A percentile compares a stretch with the other conserved stretches of the same genome.
Evolutionary conservation across 2,113 vertebrate genomes (phyloP).

Genomic region (Coreoperca whiteheadi): DNA sequence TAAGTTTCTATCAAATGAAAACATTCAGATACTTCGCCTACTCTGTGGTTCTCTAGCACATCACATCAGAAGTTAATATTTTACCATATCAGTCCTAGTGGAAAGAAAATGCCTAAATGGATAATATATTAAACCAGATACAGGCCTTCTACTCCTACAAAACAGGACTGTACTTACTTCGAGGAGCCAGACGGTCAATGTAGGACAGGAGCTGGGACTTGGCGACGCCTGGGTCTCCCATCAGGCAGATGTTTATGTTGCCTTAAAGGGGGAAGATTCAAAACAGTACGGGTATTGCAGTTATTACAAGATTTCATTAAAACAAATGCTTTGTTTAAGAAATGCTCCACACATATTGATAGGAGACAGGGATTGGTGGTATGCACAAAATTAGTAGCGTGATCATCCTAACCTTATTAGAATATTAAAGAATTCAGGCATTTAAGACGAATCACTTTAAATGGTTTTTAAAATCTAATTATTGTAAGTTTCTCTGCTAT

Average conservation of each 20-base stretch:
- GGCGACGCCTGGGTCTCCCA: conserved; percentile 96
- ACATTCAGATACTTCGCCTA: not conserved
- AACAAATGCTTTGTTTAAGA: not conserved
- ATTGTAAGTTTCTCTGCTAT: no score
- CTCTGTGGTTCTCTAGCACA: not conserved
- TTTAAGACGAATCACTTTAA: no score
- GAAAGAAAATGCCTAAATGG: conserved; percentile 14
- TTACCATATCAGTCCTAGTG: not conserved
- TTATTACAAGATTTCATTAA: not conserved
- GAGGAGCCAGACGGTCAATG: conserved; percentile 92
- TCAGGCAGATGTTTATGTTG: conserved; percentile 94
- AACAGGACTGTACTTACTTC: conserved; percentile 86
- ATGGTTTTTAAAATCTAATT: no score
- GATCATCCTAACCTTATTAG: not conserved
- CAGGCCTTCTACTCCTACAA: not conserved
- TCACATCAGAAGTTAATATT: conserved; percentile 26
- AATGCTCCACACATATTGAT: not conserved
- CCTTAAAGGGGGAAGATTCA: conserved; percentile 76
- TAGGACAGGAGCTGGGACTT: conserved; percentile 95
- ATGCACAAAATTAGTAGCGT: not conserved
- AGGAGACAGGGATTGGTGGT: not conserved
- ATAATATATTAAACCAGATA: conserved; percentile 54
- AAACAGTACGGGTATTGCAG: not conserved
- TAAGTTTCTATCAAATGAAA: not conserved
- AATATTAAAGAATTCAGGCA: not conserved